These are phyloP conservation scores for human (Homo sapiens) DNA, from an alignment of 2,113 vertebrate genomes.

Conservation along the genomic window GRCh38 chr2:103873001-103873500, in stretches of 20 bases:
- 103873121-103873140: conserved; percentile 42
- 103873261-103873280: conserved; percentile 80
- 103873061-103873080: neutral
- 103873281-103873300: conserved; percentile 74
- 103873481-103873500: conserved; percentile 62
- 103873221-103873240: conserved; percentile 75
- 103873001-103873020: neutral
- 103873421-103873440: conserved; percentile 75
- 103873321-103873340: conserved; percentile 80
- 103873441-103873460: conserved; percentile 69
- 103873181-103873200: conserved; percentile 53
- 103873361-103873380: conserved; percentile 80
- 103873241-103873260: conserved; percentile 81
- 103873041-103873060: neutral
- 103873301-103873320: conserved; percentile 78
- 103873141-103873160: conserved; percentile 9
- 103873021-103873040: neutral
- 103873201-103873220: conserved; percentile 65
- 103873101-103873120: conserved; percentile 54
- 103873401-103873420: conserved; percentile 76
- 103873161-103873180: conserved; percentile 40
- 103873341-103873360: conserved; percentile 73
- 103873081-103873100: conserved; percentile 13
- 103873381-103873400: conserved; percentile 72
- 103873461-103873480: conserved; percentile 54